Conservation (phyloP, 2,797 vertebrate genomes). For the Sciurus vulgaris region DNA sequence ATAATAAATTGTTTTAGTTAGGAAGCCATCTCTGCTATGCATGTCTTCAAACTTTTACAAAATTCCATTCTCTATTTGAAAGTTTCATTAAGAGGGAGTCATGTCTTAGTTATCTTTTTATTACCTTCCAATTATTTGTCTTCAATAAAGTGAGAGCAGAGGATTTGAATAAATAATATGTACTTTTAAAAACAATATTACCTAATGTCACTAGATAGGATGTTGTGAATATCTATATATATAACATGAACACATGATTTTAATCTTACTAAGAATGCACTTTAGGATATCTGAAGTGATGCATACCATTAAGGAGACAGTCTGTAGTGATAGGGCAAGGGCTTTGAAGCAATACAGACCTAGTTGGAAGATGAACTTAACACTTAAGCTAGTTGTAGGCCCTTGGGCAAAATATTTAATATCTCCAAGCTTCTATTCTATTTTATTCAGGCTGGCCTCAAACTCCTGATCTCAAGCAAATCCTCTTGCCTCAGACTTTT, state of each 20-base stretch:
- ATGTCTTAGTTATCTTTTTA: not conserved
- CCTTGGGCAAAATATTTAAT: not conserved
- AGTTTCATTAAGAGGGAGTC: not conserved
- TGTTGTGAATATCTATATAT: not conserved
- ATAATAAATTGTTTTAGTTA: not conserved
- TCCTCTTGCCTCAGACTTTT: no score
- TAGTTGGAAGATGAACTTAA: not conserved
- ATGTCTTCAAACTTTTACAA: not conserved
- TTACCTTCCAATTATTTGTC: not conserved
- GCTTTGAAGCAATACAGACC: not conserved
- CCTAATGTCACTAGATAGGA: not conserved
- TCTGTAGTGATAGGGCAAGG: not conserved
- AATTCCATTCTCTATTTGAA: not conserved
- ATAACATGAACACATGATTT: not conserved
- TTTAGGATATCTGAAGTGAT: not conserved
- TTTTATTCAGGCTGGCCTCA: no score
- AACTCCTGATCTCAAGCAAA: no score
- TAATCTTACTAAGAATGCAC: not conserved
- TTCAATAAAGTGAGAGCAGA: not conserved
- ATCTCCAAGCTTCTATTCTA: not conserved
- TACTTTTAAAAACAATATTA: not conserved
- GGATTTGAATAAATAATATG: not conserved
- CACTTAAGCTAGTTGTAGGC: not conserved
- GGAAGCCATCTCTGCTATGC: not conserved
- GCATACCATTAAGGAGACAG: not conserved